Percentiles rank a stretch among this genome's conserved stretches.
phyloP scores from a whole-genome alignment of 1,140 invertebrate species.

The Neuroterus valhalla region DNA sequence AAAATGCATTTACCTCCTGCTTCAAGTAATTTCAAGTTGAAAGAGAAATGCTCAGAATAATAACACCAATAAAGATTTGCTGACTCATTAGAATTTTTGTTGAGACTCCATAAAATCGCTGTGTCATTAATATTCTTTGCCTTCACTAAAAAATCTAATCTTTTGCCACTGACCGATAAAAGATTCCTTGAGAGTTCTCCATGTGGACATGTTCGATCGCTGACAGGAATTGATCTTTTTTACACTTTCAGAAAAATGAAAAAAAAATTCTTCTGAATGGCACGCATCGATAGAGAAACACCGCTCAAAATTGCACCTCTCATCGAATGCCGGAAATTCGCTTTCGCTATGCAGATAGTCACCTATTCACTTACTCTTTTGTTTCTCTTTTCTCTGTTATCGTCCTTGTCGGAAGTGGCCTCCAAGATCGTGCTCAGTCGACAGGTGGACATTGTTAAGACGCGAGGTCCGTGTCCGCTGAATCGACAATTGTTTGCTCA shows the following conservation, averaged over 20 bases:
- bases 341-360: constrained; percentile 11
- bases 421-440: constrained; percentile 45
- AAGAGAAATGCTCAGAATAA: too few species aligned
- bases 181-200: neutral
- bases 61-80: neutral
- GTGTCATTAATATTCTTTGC: neutral
- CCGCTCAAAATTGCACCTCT: constrained; percentile 1
- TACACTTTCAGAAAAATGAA: neutral
- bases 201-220: neutral
- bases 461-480: neutral
- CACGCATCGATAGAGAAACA: neutral
- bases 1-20: too few species aligned
- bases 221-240: neutral
- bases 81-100: neutral
- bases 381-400: constrained; percentile 37
- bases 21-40: too few species aligned
- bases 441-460: constrained; percentile 49
- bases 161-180: neutral
- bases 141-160: neutral
- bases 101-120: neutral
- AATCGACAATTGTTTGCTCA: neutral
- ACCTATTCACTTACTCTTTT: neutral
- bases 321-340: neutral
- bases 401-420: constrained; percentile 55
- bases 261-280: neutral